These are phyloP conservation scores for Sorex fumeus DNA, from an alignment of 2,113 vertebrate genomes.

Conservation along the genomic window DNA sequence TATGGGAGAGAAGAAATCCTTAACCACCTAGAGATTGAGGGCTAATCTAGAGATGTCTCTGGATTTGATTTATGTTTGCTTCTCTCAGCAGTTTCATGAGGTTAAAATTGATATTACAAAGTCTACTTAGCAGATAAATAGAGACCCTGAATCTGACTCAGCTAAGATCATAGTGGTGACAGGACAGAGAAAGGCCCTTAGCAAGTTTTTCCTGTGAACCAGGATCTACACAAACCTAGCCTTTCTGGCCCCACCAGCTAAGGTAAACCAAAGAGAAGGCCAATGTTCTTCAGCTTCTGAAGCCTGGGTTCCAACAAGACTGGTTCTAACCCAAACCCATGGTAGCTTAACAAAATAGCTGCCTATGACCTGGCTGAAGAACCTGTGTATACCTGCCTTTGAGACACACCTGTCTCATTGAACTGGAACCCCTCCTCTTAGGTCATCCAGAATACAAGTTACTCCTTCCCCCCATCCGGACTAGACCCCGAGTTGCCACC, in stretches of 20 bases:
- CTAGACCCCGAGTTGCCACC: too few relatives aligned
- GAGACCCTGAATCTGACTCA: not conserved
- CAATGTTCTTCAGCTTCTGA: not conserved
- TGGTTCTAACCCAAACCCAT: not conserved
- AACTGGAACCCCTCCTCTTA: not conserved
- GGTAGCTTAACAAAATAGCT: not conserved
- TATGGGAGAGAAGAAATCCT: not conserved
- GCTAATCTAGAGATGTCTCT: not conserved
- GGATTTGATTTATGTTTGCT: too few relatives aligned
- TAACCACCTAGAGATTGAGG: accelerated
- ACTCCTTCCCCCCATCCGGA: too few relatives aligned
- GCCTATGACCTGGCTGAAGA: too few relatives aligned
- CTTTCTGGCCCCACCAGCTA: not conserved
- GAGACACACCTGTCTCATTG: too few relatives aligned
- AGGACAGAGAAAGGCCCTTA: not conserved
- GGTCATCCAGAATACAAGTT: not conserved
- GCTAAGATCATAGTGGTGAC: too few relatives aligned
- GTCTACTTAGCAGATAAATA: not conserved
- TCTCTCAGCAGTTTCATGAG: too few relatives aligned
- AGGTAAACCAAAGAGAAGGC: too few relatives aligned
- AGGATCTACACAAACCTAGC: not conserved
- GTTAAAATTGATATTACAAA: not conserved
- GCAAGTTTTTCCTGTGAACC: accelerated
- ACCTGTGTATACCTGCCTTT: not conserved
- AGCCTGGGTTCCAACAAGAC: not conserved